A percentile compares a stretch with the other conserved stretches of the same genome.
These are phyloP conservation scores for Benitochromis conjunctus DNA, from an alignment of 2,113 vertebrate genomes.

Conservation along the genomic window DNA sequence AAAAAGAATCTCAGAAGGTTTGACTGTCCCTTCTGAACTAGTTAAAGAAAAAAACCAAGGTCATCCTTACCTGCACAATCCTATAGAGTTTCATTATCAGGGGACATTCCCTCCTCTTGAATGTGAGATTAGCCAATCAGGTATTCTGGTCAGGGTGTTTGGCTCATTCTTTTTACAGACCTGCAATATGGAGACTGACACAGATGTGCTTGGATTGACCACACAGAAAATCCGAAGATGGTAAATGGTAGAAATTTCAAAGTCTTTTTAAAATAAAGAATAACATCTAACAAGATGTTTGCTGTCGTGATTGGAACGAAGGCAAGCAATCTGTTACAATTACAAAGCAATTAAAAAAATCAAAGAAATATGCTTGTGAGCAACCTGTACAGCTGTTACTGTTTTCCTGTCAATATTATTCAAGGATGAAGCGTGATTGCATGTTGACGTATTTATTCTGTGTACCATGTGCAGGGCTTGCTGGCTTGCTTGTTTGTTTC, in stretches of 20 bases:
- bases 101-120: not conserved
- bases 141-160: not conserved
- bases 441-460: not conserved
- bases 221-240: not conserved
- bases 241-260: not conserved
- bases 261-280: not conserved
- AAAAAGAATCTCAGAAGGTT: constrained; percentile 14
- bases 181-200: not conserved
- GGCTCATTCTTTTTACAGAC: not conserved
- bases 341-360: not conserved
- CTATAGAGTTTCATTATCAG: not conserved
- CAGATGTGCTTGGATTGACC: not conserved
- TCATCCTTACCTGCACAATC: not conserved
- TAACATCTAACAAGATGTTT: not conserved
- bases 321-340: not conserved
- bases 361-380: not conserved
- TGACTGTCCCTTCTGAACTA: constrained; percentile 3
- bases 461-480: not conserved
- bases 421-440: not conserved
- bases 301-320: not conserved
- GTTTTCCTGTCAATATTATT: not conserved
- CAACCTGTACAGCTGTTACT: not conserved
- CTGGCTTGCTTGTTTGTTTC: not conserved
- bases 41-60: constrained; percentile 9
- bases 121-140: not conserved